A percentile compares a stretch with the other conserved stretches of the same genome.
phyloP scores from a whole-genome alignment of 2,113 vertebrate species.

The Oncorhynchus tshawytscha region DNA sequence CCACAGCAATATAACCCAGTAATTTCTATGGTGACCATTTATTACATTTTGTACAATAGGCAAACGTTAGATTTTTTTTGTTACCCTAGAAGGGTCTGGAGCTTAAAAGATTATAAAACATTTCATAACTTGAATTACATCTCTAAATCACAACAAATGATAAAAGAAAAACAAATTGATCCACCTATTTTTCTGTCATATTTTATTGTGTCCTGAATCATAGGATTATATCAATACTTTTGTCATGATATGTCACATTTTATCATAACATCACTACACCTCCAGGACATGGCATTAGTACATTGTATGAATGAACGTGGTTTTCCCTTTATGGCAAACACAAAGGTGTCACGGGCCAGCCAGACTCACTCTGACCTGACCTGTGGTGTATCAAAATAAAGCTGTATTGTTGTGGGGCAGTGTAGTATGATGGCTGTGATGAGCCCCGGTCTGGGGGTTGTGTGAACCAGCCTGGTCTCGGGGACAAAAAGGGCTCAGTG shows the following conservation, averaged over 20 bases:
- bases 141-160: not conserved
- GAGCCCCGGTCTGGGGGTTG: slow-evolving; percentile 61
- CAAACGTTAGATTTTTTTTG: not conserved
- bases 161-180: not conserved
- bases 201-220: not conserved
- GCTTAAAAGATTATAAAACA: not conserved
- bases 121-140: not conserved
- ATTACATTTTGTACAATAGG: not conserved
- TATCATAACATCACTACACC: not conserved
- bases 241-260: not conserved
- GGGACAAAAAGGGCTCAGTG: slow-evolving; percentile 62
- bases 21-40: slow-evolving; percentile 6
- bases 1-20: not conserved
- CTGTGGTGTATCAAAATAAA: slow-evolving; percentile 61
- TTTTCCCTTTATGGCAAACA: slow-evolving; percentile 52
- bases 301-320: slow-evolving; percentile 1
- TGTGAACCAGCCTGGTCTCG: slow-evolving; percentile 54
- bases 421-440: slow-evolving; percentile 73
- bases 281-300: not conserved
- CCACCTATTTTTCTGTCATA: too few relatives aligned
- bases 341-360: slow-evolving; percentile 47
- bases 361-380: slow-evolving; percentile 52
- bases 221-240: not conserved
- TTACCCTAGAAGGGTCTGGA: not conserved
- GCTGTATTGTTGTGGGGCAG: slow-evolving; percentile 68